Evolutionary conservation across 2,797 vertebrate species (phyloP), one percentile per base, ranked within the genome.

Genomic region (Cyprinodon diabolis): DNA sequence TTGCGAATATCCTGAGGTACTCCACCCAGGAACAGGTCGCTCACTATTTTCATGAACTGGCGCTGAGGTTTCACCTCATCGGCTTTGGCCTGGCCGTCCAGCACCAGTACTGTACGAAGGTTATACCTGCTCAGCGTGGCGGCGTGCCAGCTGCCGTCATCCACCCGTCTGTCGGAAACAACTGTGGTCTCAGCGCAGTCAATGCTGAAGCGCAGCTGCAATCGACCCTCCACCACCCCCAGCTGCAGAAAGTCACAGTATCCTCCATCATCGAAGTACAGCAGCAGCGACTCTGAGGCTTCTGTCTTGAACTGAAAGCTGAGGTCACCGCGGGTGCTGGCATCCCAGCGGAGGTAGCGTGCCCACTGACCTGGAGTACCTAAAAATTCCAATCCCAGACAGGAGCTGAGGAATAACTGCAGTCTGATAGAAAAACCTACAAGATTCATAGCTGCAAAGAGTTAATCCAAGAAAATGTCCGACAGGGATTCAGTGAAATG

Each of bases 291-390:
- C 17, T 96, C 94, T 37, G 98, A 96, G 23, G 95, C 92, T 0
- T 96, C 96, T 66, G 97, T 99, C 93, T 97, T 97, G 88, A 99
- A 93, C 92, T 97, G 97, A 90, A 99, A 98, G 90, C 97, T 99
- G 88, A 99, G 97, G 89, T 99, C 97, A 1, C 97, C 96, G 69
- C 96, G 96, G 1, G 96, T 96, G 94, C 97, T 97, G 87, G 98
- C 97, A n/a, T 99, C 98, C 98, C 98, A 99, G 92, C 98, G 97
- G 84, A 98, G 95, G 94, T 97, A 99, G 89, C 98, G 98, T 70
- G 97, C 96, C 98, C 98, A 99, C 90, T 99, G 97, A 85, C 96
- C 97, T 25, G 96, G 95, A 48, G 95, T 93, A 67, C 98, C 98
- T 87, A 96, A 93, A 89, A 99, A 99, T 76, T 99, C 97, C 66